Evolutionary conservation across 2,113 vertebrate genomes (phyloP).

Genomic region (Sphaerodactylus townsendi): DNA sequence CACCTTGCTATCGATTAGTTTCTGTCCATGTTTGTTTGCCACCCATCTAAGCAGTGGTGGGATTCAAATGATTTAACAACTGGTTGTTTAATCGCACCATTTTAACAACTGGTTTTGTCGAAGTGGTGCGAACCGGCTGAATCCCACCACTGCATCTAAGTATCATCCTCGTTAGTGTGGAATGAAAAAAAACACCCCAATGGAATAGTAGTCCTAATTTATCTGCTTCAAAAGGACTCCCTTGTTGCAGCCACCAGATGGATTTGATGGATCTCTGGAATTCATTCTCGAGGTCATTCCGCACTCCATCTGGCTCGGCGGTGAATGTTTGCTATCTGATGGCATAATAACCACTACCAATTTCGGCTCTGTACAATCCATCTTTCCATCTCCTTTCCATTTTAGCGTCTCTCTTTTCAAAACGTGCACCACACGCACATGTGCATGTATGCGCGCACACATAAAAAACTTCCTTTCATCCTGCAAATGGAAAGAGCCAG

Average conservation of each 20-base stretch:
- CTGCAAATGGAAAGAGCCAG: background rate
- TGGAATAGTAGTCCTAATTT: background rate
- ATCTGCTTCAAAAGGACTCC: conserved; percentile 22
- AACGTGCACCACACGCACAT: background rate
- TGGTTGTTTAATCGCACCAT: too few species aligned
- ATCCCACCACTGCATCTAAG: too few species aligned
- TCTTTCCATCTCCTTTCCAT: background rate
- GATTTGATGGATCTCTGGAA: conserved; percentile 5
- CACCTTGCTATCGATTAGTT: background rate
- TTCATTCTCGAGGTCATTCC: conserved; percentile 21
- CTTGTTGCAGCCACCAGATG: conserved; percentile 37
- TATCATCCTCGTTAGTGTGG: accelerated
- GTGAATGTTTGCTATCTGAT: conserved; percentile 34
- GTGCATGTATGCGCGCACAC: background rate
- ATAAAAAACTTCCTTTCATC: background rate
- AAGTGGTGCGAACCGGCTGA: too few species aligned
- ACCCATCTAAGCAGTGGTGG: too few species aligned
- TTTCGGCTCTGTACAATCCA: background rate
- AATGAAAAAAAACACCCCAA: background rate
- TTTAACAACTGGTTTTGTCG: too few species aligned
- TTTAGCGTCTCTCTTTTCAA: background rate
- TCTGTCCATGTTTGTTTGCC: background rate
- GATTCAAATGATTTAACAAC: too few species aligned
- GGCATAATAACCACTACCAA: background rate
- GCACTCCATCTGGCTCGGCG: conserved; percentile 50